A percentile compares a stretch with the other conserved stretches of the same genome.
Evolutionary conservation across 2,888 invertebrate species (phyloP).

Genomic region (Parascotia fuliginaria): DNA sequence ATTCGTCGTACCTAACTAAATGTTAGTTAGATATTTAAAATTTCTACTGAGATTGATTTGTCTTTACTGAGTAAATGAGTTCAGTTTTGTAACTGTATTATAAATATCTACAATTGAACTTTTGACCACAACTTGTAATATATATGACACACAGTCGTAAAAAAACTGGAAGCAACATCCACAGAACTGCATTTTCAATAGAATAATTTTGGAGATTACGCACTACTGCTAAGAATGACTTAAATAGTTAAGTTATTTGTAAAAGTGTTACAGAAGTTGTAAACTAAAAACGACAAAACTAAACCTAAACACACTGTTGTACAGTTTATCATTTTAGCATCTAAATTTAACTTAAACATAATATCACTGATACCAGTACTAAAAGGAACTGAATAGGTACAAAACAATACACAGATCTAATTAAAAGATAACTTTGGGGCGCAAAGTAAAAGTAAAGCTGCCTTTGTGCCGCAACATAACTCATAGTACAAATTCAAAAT

Average conservation of each 20-base stretch:
- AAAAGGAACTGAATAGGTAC: constrained; percentile 72
- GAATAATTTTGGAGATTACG: constrained; percentile 15
- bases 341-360: constrained; percentile 63
- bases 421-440: constrained; percentile 30
- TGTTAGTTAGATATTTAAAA: no score
- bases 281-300: constrained; percentile 31
- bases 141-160: neutral
- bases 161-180: neutral
- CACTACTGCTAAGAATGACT: constrained; percentile 8
- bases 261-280: constrained; percentile 33
- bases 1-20: no score
- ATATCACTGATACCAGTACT: constrained; percentile 79
- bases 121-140: no score
- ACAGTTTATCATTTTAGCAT: constrained; percentile 55
- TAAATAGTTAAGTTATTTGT: constrained; percentile 21
- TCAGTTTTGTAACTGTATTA: no score
- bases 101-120: no score
- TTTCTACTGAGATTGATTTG: no score
- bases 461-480: neutral
- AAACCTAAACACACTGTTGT: constrained; percentile 46
- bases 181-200: neutral
- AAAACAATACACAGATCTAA: constrained; percentile 55
- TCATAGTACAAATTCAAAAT: no score
- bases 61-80: no score
- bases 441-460: constrained; percentile 10